Conservation (phyloP, 2,888 invertebrate species). For the Conomelus anceps region DNA sequence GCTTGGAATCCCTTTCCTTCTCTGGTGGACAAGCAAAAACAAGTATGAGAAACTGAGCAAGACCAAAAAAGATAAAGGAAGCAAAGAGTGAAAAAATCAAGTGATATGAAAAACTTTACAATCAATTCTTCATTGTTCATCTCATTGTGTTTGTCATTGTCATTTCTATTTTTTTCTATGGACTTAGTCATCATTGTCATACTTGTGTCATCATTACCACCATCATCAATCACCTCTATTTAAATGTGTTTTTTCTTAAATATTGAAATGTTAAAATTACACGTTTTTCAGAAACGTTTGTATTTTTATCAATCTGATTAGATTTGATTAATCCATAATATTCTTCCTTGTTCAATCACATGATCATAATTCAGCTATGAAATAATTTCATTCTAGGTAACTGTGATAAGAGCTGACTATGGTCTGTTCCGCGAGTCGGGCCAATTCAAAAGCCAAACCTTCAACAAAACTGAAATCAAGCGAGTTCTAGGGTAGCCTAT, state of each 20-base stretch:
- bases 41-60: conserved; percentile 79
- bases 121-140: not conserved
- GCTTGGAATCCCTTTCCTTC: conserved; percentile 82
- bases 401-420: too few species aligned
- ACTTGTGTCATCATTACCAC: not conserved
- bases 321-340: not conserved
- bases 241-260: not conserved
- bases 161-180: not conserved
- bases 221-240: not conserved
- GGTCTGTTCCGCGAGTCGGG: too few species aligned
- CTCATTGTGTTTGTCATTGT: not conserved
- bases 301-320: too few species aligned
- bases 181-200: not conserved
- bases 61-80: conserved; percentile 51
- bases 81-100: conserved; percentile 17
- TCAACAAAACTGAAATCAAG: too few species aligned
- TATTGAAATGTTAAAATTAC: not conserved
- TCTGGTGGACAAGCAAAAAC: conserved; percentile 92
- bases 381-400: too few species aligned
- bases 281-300: not conserved
- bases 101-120: not conserved
- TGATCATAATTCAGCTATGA: too few species aligned
- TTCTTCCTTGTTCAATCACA: not conserved
- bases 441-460: too few species aligned
- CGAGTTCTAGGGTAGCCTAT: too few species aligned